phyloP scores from a whole-genome alignment of 2,888 invertebrate genomes.

The Neoitamus cyanurus region DNA sequence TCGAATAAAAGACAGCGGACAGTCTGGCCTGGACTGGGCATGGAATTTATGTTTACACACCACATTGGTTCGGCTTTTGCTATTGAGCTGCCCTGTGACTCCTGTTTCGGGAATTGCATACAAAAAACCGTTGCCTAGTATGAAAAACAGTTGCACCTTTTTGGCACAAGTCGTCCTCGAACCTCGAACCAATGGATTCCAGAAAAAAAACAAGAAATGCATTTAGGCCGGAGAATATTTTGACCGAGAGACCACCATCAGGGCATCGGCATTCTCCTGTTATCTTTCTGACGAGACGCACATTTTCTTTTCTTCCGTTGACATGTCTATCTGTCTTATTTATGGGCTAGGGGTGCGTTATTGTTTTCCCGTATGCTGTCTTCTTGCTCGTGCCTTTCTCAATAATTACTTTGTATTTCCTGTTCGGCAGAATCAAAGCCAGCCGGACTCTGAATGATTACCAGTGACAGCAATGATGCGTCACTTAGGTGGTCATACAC shows the following conservation, averaged over 20 bases:
- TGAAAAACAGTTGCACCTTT: not conserved
- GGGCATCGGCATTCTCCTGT: not conserved
- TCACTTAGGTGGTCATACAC: not conserved
- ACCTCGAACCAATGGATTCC: not conserved
- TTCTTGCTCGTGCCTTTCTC: slow-evolving; percentile 4
- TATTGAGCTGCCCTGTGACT: not conserved
- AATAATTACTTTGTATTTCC: slow-evolving; percentile 41
- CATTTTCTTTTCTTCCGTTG: slow-evolving; percentile 11
- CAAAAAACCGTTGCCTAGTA: not conserved
- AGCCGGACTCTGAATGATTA: not conserved
- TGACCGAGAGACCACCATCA: not conserved
- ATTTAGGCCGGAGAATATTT: not conserved
- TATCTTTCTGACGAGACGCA: not conserved
- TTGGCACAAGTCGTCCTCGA: slow-evolving; percentile 12
- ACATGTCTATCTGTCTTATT: slow-evolving; percentile 28
- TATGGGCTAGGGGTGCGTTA: slow-evolving; percentile 6
- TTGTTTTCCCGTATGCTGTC: slow-evolving; percentile 4
- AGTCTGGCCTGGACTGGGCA: slow-evolving; percentile 15
- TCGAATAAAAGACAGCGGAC: slow-evolving; percentile 7
- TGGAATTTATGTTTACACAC: slow-evolving; percentile 38
- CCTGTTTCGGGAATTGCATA: not conserved
- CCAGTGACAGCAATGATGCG: not conserved
- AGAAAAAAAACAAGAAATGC: not conserved
- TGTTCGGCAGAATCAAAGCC: slow-evolving; percentile 43
- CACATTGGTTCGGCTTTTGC: not conserved